Base-by-base conservation (phyloP, 2,797 vertebrate genomes). In the Sebastes paucispinis region DNA sequence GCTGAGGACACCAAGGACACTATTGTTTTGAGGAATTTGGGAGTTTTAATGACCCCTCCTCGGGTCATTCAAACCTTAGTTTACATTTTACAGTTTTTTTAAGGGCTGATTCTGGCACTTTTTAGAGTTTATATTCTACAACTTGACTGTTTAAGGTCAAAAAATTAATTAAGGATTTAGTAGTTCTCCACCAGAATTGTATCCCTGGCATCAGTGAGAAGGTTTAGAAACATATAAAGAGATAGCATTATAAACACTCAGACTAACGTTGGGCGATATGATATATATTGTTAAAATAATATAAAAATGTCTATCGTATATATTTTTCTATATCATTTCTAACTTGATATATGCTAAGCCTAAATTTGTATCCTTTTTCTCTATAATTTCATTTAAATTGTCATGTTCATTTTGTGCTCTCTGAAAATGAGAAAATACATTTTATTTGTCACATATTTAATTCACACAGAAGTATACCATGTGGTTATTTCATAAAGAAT, bases 1-100 rank as follows among this genome's bases (percentile, higher is more conserved):
- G 22, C 69, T 16, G 16, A 81, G 69, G 71, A 77, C 27, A 80
- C 54, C 14, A 25, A 85, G 75, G 78, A 77, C 73, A 55, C 60
- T 57, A 5, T 18, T 32, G 66, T 82, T 81, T 64, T 6, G 29
- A 20, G 2, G 6, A 36, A 52, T 60, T 54, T 59, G 7, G 13
- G 7, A 39, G 18, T 25, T 80, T 81, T 79, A 81, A 76, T 81
- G 58, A 59, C 5, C n/a, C 27, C 34, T 14, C 27, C 11, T 58
- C 10, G 0, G 47, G 34, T 34, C 55, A 72, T 25, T 31, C 10
- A 50, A 74, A 74, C 20, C 13, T 60, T 24, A 59, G 31, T 70
- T 85, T 82, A 32, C 6, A 54, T 79, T 54, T 9, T 63, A n/a
- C 27, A 55, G 27, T 76, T 59, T 64, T 75, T 64, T 71, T 66